Conservation (phyloP, 2,888 invertebrate species). For the Timandra comae region DNA sequence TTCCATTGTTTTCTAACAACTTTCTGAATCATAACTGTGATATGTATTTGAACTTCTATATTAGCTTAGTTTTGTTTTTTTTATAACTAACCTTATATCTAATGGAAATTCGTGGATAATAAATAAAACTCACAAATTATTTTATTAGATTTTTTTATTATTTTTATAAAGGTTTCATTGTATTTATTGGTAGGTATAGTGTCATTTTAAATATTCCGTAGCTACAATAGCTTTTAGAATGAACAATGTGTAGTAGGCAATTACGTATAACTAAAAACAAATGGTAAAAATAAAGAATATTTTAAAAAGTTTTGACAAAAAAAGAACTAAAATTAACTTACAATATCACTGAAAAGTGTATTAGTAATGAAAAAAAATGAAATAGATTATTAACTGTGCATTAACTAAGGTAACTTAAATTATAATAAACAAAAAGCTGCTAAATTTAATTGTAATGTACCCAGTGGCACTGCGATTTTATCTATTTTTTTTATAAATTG, state of each 20-base stretch:
- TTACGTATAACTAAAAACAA: conserved; percentile 54
- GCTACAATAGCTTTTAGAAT: conserved; percentile 60
- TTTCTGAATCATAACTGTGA: too few species aligned
- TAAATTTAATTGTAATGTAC: conserved; percentile 53
- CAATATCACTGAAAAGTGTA: conserved; percentile 30
- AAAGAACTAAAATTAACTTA: conserved; percentile 29
- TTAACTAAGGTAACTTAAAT: conserved; percentile 58
- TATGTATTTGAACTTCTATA: too few species aligned
- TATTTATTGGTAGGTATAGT: conserved; percentile 71
- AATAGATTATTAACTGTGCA: conserved; percentile 61
- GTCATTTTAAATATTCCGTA: conserved; percentile 66
- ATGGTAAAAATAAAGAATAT: conserved; percentile 31
- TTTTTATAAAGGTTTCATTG: conserved; percentile 72
- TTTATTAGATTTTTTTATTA: conserved; percentile 48
- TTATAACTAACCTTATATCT: neutral
- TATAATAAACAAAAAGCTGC: conserved; percentile 66
- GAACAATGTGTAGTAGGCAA: conserved; percentile 70
- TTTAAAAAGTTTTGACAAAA: conserved; percentile 21
- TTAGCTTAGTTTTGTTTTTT: too few species aligned
- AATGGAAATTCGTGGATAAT: neutral
- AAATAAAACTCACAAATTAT: conserved; percentile 45
- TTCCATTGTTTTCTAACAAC: too few species aligned
- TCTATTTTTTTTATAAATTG: conserved; percentile 7
- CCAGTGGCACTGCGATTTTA: conserved; percentile 28
- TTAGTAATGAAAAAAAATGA: conserved; percentile 39